A percentile compares a stretch with the other conserved stretches of the same genome.
phyloP scores from a whole-genome alignment of 1,140 invertebrate genomes.

The Theocolax elegans region DNA sequence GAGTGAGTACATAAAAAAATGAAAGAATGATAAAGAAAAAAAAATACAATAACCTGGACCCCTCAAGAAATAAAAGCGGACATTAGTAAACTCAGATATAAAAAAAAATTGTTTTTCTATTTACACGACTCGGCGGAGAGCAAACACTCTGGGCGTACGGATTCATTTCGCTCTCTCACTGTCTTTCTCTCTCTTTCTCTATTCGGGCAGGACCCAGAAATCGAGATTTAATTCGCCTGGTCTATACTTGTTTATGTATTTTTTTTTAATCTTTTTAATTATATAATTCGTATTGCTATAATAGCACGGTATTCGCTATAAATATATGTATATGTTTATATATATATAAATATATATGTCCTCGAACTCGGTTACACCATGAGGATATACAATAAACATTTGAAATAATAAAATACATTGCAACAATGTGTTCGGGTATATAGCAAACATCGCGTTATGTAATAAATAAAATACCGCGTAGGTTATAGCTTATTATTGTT shows the following conservation, averaged over 20 bases:
- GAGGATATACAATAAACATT: slow-evolving; percentile 31
- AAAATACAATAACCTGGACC: slow-evolving; percentile 44
- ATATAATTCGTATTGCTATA: neutral
- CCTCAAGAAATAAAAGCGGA: slow-evolving; percentile 42
- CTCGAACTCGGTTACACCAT: neutral
- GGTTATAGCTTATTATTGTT: no score
- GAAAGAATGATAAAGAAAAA: slow-evolving; percentile 37
- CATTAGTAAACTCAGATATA: slow-evolving; percentile 39
- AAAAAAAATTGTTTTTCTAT: slow-evolving; percentile 33
- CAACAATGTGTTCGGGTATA: slow-evolving; percentile 25
- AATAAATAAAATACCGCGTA: slow-evolving; percentile 22
- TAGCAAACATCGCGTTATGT: slow-evolving; percentile 1
- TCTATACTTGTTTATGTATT: neutral
- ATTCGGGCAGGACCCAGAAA: slow-evolving; percentile 23
- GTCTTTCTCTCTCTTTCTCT: slow-evolving; percentile 30
- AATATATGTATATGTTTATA: neutral
- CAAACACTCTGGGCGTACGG: slow-evolving; percentile 13
- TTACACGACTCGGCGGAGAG: slow-evolving; percentile 28
- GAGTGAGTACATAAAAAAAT: slow-evolving; percentile 44
- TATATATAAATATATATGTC: slow-evolving; percentile 3
- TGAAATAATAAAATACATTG: slow-evolving; percentile 32
- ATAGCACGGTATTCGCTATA: slow-evolving; percentile 20
- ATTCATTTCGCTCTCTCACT: slow-evolving; percentile 28
- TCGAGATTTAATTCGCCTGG: slow-evolving; percentile 27
- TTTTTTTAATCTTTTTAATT: neutral